Evolutionary conservation across 2,888 invertebrate genomes (phyloP).

Genomic region (Caenorhabditis sulstoni): DNA sequence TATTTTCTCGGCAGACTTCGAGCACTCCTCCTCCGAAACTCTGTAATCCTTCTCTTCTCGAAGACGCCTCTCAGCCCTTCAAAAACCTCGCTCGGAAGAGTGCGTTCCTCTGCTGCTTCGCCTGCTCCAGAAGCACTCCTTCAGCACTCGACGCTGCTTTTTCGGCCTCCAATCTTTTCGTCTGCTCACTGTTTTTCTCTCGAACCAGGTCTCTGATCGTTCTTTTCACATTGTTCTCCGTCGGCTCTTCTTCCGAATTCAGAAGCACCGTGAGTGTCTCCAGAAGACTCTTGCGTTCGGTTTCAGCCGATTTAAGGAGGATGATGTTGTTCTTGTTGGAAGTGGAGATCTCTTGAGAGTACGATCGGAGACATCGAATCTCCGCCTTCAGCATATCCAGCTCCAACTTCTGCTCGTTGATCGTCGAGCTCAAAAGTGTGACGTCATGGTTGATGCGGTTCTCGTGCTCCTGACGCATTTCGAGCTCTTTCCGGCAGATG

Average conservation of each 20-base stretch:
- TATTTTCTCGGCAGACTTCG: conserved; percentile 51
- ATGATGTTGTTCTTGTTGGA: conserved; percentile 57
- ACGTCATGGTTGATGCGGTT: conserved; percentile 57
- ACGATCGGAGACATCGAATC: conserved; percentile 55
- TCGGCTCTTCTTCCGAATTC: conserved; percentile 53
- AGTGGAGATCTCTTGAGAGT: conserved; percentile 59
- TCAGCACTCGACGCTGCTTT: conserved; percentile 52
- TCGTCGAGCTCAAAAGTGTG: conserved; percentile 51
- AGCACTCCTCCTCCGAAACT: conserved; percentile 61
- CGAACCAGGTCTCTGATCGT: conserved; percentile 27
- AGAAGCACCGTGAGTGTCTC: conserved; percentile 61
- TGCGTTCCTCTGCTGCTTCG: conserved; percentile 66
- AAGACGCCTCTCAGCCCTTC: background rate
- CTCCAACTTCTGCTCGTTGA: conserved; percentile 57
- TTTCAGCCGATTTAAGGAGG: conserved; percentile 62
- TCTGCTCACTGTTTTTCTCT: conserved; percentile 52
- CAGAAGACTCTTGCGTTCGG: conserved; percentile 56
- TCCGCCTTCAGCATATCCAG: conserved; percentile 62
- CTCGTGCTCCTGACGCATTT: conserved; percentile 50
- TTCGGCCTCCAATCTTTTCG: conserved; percentile 56
- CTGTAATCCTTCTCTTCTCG: conserved; percentile 14
- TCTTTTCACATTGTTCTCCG: conserved; percentile 58
- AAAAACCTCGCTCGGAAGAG: conserved; percentile 62
- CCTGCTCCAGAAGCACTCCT: conserved; percentile 59
- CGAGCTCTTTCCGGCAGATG: conserved; percentile 57